A percentile compares a stretch with the other conserved stretches of the same genome.
These are phyloP conservation scores for Cyprinodon diabolis DNA, from an alignment of 2,797 vertebrate species.

Conservation along the genomic window DNA sequence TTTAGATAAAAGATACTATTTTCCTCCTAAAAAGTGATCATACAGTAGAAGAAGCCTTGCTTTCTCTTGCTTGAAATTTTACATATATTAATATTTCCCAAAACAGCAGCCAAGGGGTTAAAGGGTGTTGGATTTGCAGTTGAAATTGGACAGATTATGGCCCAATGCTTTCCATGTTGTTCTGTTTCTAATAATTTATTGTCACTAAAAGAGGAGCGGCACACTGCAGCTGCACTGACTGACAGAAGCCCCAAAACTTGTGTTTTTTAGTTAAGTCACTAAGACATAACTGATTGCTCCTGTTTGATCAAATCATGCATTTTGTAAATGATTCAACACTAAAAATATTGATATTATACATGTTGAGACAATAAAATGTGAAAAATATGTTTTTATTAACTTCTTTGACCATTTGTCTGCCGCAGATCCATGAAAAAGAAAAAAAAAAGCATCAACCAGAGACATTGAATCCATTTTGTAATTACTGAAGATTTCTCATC, in stretches of 20 bases:
- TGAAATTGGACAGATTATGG: slow-evolving; percentile 44
- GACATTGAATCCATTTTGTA: not conserved
- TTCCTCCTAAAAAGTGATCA: not conserved
- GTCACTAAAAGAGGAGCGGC: slow-evolving; percentile 25
- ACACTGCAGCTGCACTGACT: slow-evolving; percentile 17
- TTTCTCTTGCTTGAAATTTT: slow-evolving; percentile 8
- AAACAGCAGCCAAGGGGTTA: slow-evolving; percentile 20
- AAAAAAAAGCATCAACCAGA: not conserved
- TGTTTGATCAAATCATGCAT: not conserved
- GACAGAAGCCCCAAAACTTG: slow-evolving; percentile 40
- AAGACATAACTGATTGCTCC: slow-evolving; percentile 40
- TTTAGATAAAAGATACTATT: not conserved
- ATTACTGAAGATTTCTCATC: not conserved
- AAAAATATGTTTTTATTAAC: not conserved
- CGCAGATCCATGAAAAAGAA: not conserved
- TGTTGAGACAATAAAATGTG: no score
- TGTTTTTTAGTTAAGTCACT: slow-evolving; percentile 66
- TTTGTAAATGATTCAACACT: not conserved
- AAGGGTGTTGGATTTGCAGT: slow-evolving; percentile 17
- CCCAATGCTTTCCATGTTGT: slow-evolving; percentile 44
- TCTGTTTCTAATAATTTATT: slow-evolving; percentile 47
- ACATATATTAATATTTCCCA: slow-evolving; percentile 15
- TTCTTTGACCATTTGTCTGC: not conserved
- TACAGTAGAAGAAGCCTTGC: not conserved
- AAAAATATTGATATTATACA: no score